These are phyloP conservation scores for Anguilla pacifica DNA, from an alignment of 2,797 vertebrate species.

Conservation along the genomic window DNA sequence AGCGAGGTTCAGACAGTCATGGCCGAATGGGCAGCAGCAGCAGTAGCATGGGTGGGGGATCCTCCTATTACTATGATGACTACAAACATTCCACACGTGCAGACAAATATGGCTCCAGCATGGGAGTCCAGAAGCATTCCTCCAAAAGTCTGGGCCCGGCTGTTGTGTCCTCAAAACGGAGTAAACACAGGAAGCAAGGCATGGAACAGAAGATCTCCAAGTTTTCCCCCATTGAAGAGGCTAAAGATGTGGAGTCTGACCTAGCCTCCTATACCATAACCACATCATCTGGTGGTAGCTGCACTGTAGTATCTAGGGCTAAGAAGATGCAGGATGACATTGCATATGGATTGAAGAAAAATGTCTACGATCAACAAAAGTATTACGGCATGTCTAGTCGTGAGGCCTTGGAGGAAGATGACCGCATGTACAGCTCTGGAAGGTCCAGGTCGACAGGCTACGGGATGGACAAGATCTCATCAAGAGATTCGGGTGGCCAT, in stretches of 20 bases:
- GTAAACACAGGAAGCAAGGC: slow-evolving; percentile 97
- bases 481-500: slow-evolving; percentile 79
- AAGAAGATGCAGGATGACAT: slow-evolving; percentile 89
- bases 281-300: slow-evolving; percentile 80
- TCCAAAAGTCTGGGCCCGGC: slow-evolving; percentile 93
- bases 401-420: slow-evolving; percentile 88
- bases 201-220: slow-evolving; percentile 99
- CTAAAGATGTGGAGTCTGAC: slow-evolving; percentile 95
- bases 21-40: slow-evolving; percentile 72
- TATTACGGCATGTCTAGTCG: slow-evolving; percentile 85
- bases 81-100: slow-evolving; percentile 81
- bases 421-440: slow-evolving; percentile 82
- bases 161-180: slow-evolving; percentile 91
- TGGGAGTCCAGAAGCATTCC: slow-evolving; percentile 81
- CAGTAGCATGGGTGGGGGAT: slow-evolving; percentile 62
- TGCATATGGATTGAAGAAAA: slow-evolving; percentile 90
- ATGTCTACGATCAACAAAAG: slow-evolving; percentile 92
- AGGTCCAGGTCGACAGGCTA: slow-evolving; percentile 89
- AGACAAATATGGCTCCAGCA: slow-evolving; percentile 76
- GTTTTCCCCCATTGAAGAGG: slow-evolving; percentile 98
- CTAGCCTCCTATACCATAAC: slow-evolving; percentile 88
- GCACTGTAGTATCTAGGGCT: slow-evolving; percentile 86
- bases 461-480: slow-evolving; percentile 87
- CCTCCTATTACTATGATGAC: slow-evolving; percentile 84
- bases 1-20: slow-evolving; percentile 80